These are phyloP conservation scores for Ischnura elegans DNA, from an alignment of 2,888 invertebrate genomes.

Conservation along the genomic window DNA sequence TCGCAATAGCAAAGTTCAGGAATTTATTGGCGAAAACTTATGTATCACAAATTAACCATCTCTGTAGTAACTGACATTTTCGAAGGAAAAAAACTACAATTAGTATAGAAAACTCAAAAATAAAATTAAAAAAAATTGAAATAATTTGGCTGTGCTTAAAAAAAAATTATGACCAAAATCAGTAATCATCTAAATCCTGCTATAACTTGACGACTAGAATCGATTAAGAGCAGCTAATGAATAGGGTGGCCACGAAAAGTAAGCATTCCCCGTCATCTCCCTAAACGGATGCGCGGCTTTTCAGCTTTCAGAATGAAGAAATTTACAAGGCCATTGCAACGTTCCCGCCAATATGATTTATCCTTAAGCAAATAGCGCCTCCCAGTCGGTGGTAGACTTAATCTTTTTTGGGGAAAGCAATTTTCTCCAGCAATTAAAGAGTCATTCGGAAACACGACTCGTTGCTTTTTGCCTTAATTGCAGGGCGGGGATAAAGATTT, in stretches of 20 bases:
- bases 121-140: too few species aligned
- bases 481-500: background rate
- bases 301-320: background rate
- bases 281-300: background rate
- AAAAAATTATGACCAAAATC: too few species aligned
- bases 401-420: background rate
- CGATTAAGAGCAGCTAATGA: too few species aligned
- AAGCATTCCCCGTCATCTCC: background rate
- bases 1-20: too few species aligned
- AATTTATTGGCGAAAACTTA: too few species aligned
- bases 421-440: constrained; percentile 22
- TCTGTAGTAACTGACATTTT: too few species aligned
- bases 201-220: too few species aligned
- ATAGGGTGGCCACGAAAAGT: background rate
- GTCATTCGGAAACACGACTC: background rate
- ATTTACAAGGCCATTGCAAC: background rate
- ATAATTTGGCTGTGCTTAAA: too few species aligned
- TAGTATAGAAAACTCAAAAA: too few species aligned
- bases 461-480: constrained; percentile 4
- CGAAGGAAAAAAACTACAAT: too few species aligned
- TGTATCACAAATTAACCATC: too few species aligned
- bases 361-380: background rate
- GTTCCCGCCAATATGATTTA: background rate
- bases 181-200: too few species aligned
- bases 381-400: background rate